phyloP scores from a whole-genome alignment of 2,113 vertebrate species.

The Heptranchias perlo region DNA sequence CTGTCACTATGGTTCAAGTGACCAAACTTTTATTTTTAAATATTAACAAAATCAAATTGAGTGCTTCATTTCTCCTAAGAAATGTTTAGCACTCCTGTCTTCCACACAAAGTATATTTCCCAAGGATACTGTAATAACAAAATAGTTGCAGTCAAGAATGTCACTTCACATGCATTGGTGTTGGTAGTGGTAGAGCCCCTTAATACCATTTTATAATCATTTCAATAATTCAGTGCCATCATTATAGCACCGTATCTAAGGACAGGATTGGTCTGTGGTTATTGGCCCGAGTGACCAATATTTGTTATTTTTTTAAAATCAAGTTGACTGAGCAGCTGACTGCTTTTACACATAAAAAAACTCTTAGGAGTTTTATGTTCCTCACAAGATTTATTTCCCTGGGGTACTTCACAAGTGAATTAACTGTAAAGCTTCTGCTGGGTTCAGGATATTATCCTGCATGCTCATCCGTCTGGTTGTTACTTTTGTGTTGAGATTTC shows the following conservation, averaged over 20 bases:
- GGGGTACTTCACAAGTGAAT: neutral
- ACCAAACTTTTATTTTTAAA: neutral
- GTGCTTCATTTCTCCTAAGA: neutral
- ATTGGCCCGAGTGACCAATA: neutral
- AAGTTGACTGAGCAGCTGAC: neutral
- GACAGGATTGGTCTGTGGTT: neutral
- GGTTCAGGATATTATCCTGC: neutral
- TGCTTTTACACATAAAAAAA: neutral
- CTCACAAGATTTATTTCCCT: slow-evolving; percentile 1
- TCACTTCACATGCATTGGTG: neutral
- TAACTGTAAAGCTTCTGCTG: no score
- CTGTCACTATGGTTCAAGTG: neutral
- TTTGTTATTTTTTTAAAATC: neutral
- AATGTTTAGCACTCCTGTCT: neutral
- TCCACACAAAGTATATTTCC: neutral
- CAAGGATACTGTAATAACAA: neutral
- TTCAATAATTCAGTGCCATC: neutral
- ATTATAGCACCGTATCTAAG: neutral
- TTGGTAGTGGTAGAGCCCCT: neutral
- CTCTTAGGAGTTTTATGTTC: neutral
- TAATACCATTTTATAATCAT: neutral
- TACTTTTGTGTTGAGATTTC: neutral
- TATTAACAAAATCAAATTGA: neutral
- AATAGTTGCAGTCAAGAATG: neutral
- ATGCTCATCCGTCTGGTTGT: neutral